Conservation (phyloP, 2,888 invertebrate genomes). For the Diaprepes abbreviatus region DNA sequence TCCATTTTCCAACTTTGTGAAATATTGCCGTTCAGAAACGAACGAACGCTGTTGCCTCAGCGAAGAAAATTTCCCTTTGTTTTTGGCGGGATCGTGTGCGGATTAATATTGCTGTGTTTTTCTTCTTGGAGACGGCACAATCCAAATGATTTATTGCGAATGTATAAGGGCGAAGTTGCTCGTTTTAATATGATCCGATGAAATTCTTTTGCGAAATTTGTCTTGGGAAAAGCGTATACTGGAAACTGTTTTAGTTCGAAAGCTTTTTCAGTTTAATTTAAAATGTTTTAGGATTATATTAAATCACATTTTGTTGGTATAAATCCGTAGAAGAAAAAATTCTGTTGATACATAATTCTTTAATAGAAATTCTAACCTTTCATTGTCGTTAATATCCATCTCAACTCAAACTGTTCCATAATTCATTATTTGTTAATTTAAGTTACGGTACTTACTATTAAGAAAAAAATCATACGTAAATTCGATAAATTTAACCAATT, state of each 20-base stretch:
- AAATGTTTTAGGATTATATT: background rate
- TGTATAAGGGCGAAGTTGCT: slow-evolving; percentile 45
- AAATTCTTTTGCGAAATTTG: slow-evolving; percentile 40
- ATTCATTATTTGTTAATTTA: no score
- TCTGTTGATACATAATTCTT: no score
- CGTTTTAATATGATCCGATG: slow-evolving; percentile 46
- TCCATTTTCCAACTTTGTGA: slow-evolving; percentile 50
- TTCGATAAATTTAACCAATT: no score
- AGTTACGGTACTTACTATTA: no score
- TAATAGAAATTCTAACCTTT: no score
- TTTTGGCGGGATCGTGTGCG: slow-evolving; percentile 46
- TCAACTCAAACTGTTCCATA: no score
- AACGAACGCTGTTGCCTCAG: slow-evolving; percentile 43
- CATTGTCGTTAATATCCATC: no score
- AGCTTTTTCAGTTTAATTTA: slow-evolving; percentile 3
- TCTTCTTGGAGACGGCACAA: slow-evolving; percentile 44
- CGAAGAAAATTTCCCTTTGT: slow-evolving; percentile 49
- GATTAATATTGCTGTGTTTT: slow-evolving; percentile 50
- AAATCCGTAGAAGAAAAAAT: no score
- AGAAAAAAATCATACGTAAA: no score
- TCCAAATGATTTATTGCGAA: slow-evolving; percentile 46
- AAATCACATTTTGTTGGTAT: background rate
- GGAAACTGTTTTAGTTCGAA: slow-evolving; percentile 14
- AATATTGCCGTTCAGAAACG: slow-evolving; percentile 50
- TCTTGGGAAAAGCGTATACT: slow-evolving; percentile 32